Base-by-base conservation (phyloP, 2,888 invertebrate genomes). In the Ellobium chinense region DNA sequence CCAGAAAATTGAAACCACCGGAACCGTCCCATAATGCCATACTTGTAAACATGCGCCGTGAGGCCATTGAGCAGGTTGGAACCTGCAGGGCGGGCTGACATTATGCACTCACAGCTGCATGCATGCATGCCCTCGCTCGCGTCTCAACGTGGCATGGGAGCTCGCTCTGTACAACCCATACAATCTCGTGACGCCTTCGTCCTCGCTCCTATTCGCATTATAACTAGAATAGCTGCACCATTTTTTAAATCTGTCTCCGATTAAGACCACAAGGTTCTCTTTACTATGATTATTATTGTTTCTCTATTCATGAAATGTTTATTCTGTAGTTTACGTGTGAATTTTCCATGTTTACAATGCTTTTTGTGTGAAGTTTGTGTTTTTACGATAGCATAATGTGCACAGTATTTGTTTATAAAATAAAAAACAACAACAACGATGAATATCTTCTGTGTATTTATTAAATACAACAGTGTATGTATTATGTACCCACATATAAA, bases 31-130 rank as follows among this genome's bases (percentile, higher is more conserved):
- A 24, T 24, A 73, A 58, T 37, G 58, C 60, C 36, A 37, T 73
- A n/a, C 24, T 36, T 63, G 74, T 63, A 63, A 74, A 74, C 74
- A 74, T 74, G 63, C 74, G 74, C 60, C 29, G 37, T 4, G 72
- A 36, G 36, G 36, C n/a, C 34, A 60, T n/a, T 37, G 73, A 62
- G 73, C 74, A 74, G 39, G 37, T 74, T 63, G 27, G 34, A 7
- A 7, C 14, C 7, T 63, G 63, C 7, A 27, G 31, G 18, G 46
- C 46, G 46, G 46, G 46, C 46, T 46, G 9, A 46, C 46, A 46
- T 46, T 12, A 46, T 46, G 46, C 46, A 46, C 46, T 46, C 46
- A 46, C 46, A 46, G 46, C 46, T 46, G 46, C 46, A 46, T 12
- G 46, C 46, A 46, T 46, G 63, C 34, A 39, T 31, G 63, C 63